phyloP scores from a whole-genome alignment of 2,113 vertebrate genomes.

The Sclerurus mexicanus region DNA sequence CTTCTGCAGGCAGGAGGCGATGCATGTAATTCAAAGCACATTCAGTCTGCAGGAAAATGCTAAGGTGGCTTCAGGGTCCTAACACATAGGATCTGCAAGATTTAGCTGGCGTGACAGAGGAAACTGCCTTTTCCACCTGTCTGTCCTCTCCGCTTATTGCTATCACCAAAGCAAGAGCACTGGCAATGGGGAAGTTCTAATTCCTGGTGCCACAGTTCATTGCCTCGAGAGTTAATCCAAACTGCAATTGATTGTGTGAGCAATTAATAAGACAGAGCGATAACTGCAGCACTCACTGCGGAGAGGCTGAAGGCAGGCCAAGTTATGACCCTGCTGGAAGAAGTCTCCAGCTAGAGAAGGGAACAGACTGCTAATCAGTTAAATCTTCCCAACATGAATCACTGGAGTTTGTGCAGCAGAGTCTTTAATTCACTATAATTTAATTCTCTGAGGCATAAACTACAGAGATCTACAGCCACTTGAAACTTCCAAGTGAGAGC shows the following conservation, averaged over 20 bases:
- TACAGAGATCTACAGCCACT: conserved; percentile 49
- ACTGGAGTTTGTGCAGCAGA: conserved; percentile 20
- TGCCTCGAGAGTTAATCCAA: conserved; percentile 1
- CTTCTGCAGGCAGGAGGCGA: neutral
- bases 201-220: neutral
- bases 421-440: conserved; percentile 57
- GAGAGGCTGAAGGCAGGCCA: conserved; percentile 12
- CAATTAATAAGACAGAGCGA: conserved; percentile 49
- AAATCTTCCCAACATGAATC: conserved; percentile 43
- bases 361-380: neutral
- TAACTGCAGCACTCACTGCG: neutral
- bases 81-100: neutral
- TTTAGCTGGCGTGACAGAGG: neutral
- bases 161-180: neutral
- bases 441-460: conserved; percentile 11
- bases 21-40: neutral
- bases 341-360: neutral
- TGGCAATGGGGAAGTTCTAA: neutral
- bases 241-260: conserved; percentile 15
- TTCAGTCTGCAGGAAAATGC: neutral
- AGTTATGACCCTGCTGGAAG: conserved; percentile 9
- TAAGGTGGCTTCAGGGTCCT: neutral
- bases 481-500: conserved; percentile 43
- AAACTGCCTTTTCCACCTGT: neutral
- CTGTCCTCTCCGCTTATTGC: neutral